Evolutionary conservation across 1,140 invertebrate species (phyloP).

Genomic region (Pachypeltis micranthus): DNA sequence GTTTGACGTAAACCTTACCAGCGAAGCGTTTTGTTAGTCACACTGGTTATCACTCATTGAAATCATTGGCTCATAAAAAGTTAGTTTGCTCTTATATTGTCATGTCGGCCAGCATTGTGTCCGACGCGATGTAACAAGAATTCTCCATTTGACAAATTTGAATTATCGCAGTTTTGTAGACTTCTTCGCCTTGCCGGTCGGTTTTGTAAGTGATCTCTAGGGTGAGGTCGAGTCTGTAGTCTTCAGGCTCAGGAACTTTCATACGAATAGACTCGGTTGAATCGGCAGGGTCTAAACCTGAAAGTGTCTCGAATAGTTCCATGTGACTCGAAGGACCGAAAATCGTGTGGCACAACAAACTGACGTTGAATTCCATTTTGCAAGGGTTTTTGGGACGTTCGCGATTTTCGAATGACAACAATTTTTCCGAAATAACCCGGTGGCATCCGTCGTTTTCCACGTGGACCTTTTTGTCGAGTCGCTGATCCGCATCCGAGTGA

Average conservation of each 20-base stretch:
- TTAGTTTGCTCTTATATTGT: too few species aligned
- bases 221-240: not conserved
- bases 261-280: not conserved
- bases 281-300: not conserved
- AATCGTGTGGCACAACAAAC: not conserved
- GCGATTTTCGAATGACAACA: too few species aligned
- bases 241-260: not conserved
- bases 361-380: not conserved
- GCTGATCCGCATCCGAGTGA: too few species aligned
- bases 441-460: too few species aligned
- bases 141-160: slow-evolving; percentile 9
- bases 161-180: not conserved
- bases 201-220: not conserved
- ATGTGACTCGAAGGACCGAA: not conserved
- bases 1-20: too few species aligned
- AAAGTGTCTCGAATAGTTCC: not conserved
- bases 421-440: too few species aligned
- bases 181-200: not conserved
- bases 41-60: too few species aligned
- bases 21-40: too few species aligned
- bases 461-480: too few species aligned
- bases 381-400: too few species aligned
- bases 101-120: too few species aligned
- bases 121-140: slow-evolving; percentile 2
- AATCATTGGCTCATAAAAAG: too few species aligned